Conservation (phyloP, 2,888 invertebrate genomes). For the Smittia sp. region DNA sequence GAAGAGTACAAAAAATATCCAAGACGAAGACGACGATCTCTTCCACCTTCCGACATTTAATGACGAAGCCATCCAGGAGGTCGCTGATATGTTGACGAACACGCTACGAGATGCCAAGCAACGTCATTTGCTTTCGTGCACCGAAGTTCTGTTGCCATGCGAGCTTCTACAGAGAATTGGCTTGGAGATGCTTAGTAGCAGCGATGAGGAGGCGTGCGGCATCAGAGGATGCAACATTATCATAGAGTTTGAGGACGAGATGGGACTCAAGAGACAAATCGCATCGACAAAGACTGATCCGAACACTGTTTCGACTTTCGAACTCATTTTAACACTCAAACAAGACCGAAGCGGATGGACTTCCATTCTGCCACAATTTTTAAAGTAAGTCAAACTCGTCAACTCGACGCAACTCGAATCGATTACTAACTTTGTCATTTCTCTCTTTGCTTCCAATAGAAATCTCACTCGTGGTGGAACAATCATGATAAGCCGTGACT, state of each 20-base stretch:
- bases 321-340: slow-evolving; percentile 81
- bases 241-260: slow-evolving; percentile 75
- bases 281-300: slow-evolving; percentile 84
- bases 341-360: slow-evolving; percentile 73
- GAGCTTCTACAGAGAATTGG: slow-evolving; percentile 77
- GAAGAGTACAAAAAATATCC: slow-evolving; percentile 4
- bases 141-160: slow-evolving; percentile 81
- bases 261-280: slow-evolving; percentile 62
- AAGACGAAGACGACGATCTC: slow-evolving; percentile 28
- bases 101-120: slow-evolving; percentile 76
- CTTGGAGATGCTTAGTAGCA: slow-evolving; percentile 74
- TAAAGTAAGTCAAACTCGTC: slow-evolving; percentile 72
- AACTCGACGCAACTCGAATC: slow-evolving; percentile 25
- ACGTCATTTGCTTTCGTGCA: slow-evolving; percentile 70
- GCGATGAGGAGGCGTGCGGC: slow-evolving; percentile 88
- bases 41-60: slow-evolving; percentile 44
- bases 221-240: slow-evolving; percentile 82
- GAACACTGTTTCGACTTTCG: slow-evolving; percentile 84
- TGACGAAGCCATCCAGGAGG: slow-evolving; percentile 55
- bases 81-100: slow-evolving; percentile 74
- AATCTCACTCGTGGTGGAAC: slow-evolving; percentile 82
- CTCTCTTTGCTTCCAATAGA: slow-evolving; percentile 55
- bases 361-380: slow-evolving; percentile 80
- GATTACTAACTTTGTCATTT: background rate
- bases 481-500: slow-evolving; percentile 84